Evolutionary conservation across 2,888 invertebrate genomes (phyloP).

Genomic region (Agrotis ipsilon): DNA sequence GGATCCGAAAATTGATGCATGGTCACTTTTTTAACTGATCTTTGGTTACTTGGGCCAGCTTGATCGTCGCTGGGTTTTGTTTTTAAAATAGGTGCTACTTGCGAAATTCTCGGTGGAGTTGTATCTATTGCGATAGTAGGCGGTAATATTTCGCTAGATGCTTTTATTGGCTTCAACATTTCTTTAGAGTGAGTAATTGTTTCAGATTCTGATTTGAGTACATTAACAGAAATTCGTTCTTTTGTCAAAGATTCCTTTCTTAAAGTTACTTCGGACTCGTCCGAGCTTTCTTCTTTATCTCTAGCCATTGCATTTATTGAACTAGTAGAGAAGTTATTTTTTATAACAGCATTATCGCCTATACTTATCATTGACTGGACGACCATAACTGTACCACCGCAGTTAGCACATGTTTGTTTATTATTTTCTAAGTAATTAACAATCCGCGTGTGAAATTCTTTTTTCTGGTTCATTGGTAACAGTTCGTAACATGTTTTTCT

Average conservation of each 20-base stretch:
- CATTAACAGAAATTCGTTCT: conserved; percentile 11
- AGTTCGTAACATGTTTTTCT: conserved; percentile 90
- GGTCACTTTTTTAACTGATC: conserved; percentile 81
- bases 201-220: conserved; percentile 47
- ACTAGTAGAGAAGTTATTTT: conserved; percentile 2
- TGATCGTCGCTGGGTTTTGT: conserved; percentile 58
- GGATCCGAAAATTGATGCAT: conserved; percentile 72
- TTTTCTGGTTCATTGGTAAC: conserved; percentile 89
- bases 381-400: conserved; percentile 84
- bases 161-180: conserved; percentile 30
- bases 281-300: conserved; percentile 34
- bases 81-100: conserved; percentile 78
- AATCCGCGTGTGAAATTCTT: conserved; percentile 89
- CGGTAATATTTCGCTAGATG: conserved; percentile 48
- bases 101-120: conserved; percentile 53
- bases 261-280: conserved; percentile 20
- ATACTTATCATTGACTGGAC: conserved; percentile 76
- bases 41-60: conserved; percentile 37
- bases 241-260: conserved; percentile 30
- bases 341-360: conserved; percentile 26
- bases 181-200: conserved; percentile 16
- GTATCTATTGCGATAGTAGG: conserved; percentile 18
- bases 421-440: conserved; percentile 88
- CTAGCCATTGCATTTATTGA: conserved; percentile 5
- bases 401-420: conserved; percentile 88